phyloP scores from a whole-genome alignment of 2,888 invertebrate genomes.

The Lottia scabra region DNA sequence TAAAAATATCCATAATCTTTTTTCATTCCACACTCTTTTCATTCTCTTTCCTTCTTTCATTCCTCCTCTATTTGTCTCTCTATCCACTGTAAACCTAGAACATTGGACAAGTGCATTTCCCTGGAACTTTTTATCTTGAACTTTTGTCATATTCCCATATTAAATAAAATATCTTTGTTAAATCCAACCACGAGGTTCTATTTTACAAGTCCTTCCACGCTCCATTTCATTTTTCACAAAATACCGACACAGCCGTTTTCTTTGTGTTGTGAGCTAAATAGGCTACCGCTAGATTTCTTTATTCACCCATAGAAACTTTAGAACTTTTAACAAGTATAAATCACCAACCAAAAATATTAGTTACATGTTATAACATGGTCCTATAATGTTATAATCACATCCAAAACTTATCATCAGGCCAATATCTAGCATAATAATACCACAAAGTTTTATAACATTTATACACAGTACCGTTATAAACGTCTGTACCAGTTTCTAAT shows the following conservation, averaged over 20 bases:
- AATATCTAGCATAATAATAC: too few species aligned
- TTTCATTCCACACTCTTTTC: conserved; percentile 27
- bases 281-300: conserved; percentile 1
- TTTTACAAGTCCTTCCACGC: background rate
- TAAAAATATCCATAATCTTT: conserved; percentile 78
- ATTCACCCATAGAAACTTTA: background rate
- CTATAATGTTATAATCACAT: too few species aligned
- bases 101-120: background rate
- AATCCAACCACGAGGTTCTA: background rate
- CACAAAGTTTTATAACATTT: too few species aligned
- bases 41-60: background rate
- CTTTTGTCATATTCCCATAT: background rate
- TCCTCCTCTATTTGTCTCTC: background rate
- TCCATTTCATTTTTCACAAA: background rate
- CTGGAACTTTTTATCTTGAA: background rate
- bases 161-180: background rate
- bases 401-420: too few species aligned
- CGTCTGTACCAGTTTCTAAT: background rate
- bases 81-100: background rate
- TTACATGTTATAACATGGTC: too few species aligned
- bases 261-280: background rate
- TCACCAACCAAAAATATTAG: too few species aligned
- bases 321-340: too few species aligned
- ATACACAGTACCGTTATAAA: background rate
- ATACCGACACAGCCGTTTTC: background rate